Percentiles rank a stretch among this genome's conserved stretches.
Conservation (phyloP, 2,113 vertebrate species). For the Crotalus tigris region DNA sequence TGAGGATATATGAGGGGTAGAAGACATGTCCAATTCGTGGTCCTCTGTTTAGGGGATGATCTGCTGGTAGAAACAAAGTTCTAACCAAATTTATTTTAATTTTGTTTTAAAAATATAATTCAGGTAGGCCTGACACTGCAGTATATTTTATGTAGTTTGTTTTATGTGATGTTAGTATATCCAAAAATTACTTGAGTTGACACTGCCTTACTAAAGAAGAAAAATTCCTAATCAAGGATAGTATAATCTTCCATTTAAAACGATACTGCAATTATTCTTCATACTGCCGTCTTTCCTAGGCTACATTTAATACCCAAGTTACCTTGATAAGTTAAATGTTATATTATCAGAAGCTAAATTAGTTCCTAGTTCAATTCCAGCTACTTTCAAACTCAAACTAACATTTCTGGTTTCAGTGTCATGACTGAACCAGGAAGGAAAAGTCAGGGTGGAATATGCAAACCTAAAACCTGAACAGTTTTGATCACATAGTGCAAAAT, state of each 20-base stretch:
- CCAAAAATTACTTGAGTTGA: background rate
- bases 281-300: background rate
- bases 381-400: background rate
- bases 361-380: background rate
- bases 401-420: background rate
- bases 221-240: background rate
- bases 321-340: background rate
- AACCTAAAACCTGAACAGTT: background rate
- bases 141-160: background rate
- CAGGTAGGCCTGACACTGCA: background rate
- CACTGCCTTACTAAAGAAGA: background rate
- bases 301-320: background rate
- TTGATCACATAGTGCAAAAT: background rate
- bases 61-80: background rate
- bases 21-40: background rate
- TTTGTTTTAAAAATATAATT: background rate
- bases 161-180: background rate
- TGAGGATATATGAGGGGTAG: background rate
- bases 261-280: background rate
- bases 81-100: background rate
- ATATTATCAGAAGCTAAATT: background rate
- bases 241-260: background rate
- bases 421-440: background rate
- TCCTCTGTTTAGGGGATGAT: background rate
- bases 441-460: background rate